Evolutionary conservation across 2,113 vertebrate genomes (phyloP).

Genomic region (Cichladusa arquata): DNA sequence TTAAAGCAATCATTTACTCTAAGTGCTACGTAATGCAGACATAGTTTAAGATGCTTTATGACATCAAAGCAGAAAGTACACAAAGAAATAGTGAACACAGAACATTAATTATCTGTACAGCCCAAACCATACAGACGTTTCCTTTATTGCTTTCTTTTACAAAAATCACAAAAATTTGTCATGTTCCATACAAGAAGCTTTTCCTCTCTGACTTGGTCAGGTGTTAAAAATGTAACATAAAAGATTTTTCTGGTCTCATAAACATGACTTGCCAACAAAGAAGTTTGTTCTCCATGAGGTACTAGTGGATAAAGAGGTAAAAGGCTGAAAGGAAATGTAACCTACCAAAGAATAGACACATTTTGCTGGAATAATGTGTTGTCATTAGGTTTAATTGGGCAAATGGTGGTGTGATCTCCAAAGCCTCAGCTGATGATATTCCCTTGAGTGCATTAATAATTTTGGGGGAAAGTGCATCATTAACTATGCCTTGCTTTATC

Average conservation of each 20-base stretch:
- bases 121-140: neutral
- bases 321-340: neutral
- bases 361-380: conserved; percentile 29
- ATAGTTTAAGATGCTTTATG: neutral
- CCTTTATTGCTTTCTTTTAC: neutral
- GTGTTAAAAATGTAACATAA: neutral
- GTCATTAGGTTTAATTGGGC: conserved; percentile 39
- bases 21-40: neutral
- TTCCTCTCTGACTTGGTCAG: neutral
- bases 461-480: conserved; percentile 52
- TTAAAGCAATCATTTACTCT: neutral
- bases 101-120: neutral
- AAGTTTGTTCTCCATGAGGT: neutral
- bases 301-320: neutral
- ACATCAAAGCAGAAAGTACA: neutral
- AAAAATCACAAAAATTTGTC: neutral
- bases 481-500: conserved; percentile 18
- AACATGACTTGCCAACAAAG: neutral
- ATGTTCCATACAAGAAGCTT: neutral
- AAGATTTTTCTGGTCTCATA: neutral
- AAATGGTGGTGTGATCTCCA: conserved; percentile 21
- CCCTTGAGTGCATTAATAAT: conserved; percentile 3
- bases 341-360: neutral
- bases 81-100: neutral
- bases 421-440: conserved; percentile 20